Percentiles rank a stretch among this genome's conserved stretches.
Conservation (phyloP, 2,797 vertebrate genomes). For the Betta splendens region DNA sequence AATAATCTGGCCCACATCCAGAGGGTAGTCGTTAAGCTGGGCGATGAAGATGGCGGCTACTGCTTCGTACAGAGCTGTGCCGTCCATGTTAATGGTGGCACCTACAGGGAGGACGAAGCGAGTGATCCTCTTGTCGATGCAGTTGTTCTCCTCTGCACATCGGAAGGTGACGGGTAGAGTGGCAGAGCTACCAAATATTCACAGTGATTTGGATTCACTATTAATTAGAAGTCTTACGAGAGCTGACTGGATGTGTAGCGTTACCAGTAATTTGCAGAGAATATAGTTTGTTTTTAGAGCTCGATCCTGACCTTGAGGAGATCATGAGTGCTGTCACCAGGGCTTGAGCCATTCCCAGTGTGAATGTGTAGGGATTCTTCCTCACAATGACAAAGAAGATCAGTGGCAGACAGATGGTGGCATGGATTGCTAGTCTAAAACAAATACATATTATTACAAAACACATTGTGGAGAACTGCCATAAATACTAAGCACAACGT, state of each 20-base stretch:
- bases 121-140: slow-evolving; percentile 94
- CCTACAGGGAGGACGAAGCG: slow-evolving; percentile 96
- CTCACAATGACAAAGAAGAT: slow-evolving; percentile 92
- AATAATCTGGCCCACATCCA: slow-evolving; percentile 91
- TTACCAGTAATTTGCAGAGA: background rate
- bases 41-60: slow-evolving; percentile 97
- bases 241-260: background rate
- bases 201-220: background rate
- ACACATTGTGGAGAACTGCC: background rate
- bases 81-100: slow-evolving; percentile 99
- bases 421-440: slow-evolving; percentile 91
- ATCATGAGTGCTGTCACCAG: slow-evolving; percentile 97
- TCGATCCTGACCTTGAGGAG: slow-evolving; percentile 90
- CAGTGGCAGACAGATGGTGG: slow-evolving; percentile 87
- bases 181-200: slow-evolving; percentile 85
- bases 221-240: background rate
- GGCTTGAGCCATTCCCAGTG: slow-evolving; percentile 95
- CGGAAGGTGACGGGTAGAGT: slow-evolving; percentile 96
- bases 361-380: slow-evolving; percentile 93
- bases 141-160: slow-evolving; percentile 94
- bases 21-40: slow-evolving; percentile 89
- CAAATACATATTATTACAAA: background rate
- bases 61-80: slow-evolving; percentile 95
- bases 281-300: background rate
- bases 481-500: background rate